phyloP scores from a whole-genome alignment of 2,113 vertebrate genomes.

The Oryctolagus cuniculus region mOryCun1.1 NC_091447.1:44256001-44256500 shows the following conservation, averaged over 20 bases:
- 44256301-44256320: not conserved
- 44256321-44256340: not conserved
- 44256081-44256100: too few relatives aligned
- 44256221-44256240: not conserved
- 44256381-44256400: not conserved
- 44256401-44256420: not conserved
- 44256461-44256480: not conserved
- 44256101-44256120: not conserved
- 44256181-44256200: not conserved
- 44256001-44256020: too few relatives aligned
- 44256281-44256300: not conserved
- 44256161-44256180: not conserved
- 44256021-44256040: too few relatives aligned
- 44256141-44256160: not conserved
- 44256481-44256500: conserved; percentile 4
- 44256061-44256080: too few relatives aligned
- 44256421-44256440: not conserved
- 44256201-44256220: not conserved
- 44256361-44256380: not conserved
- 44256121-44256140: not conserved
- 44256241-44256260: not conserved
- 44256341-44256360: not conserved
- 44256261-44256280: not conserved
- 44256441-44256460: not conserved
- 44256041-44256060: too few relatives aligned